phyloP scores from a whole-genome alignment of 2,113 vertebrate species.

The Pan paniscus region DNA sequence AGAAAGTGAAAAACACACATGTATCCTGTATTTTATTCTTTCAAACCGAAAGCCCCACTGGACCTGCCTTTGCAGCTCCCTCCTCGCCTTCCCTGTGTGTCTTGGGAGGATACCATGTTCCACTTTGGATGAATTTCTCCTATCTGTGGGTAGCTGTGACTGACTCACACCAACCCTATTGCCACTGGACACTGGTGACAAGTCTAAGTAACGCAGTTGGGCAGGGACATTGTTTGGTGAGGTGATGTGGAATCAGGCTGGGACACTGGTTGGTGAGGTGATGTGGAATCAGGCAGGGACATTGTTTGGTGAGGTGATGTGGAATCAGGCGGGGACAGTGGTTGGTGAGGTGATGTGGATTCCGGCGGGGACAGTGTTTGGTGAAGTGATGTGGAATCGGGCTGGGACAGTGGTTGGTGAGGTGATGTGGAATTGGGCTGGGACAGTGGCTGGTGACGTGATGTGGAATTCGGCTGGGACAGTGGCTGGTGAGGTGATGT shows the following conservation, averaged over 20 bases:
- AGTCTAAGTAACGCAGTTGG: accelerated
- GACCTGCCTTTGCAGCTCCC: accelerated
- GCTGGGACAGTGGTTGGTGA: accelerated
- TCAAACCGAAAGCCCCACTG: not conserved
- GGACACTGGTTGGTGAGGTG: accelerated
- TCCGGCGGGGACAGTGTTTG: accelerated
- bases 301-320: too few relatives aligned
- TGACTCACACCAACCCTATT: not conserved
- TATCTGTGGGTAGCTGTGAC: accelerated
- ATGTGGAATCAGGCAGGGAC: accelerated
- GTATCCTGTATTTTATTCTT: accelerated
- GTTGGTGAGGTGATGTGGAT: accelerated
- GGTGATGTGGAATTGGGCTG: accelerated
- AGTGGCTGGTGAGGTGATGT: too few relatives aligned
- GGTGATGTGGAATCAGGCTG: accelerated
- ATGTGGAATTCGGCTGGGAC: too few relatives aligned
- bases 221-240: too few relatives aligned
- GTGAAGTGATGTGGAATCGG: accelerated
- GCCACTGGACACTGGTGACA: not conserved
- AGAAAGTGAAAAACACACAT: accelerated
- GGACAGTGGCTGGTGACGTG: too few relatives aligned
- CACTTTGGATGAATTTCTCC: not conserved
- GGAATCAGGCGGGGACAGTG: accelerated
- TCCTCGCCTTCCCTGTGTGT: not conserved
- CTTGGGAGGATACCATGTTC: not conserved